These are phyloP conservation scores for Oncorhynchus gorbuscha DNA, from an alignment of 2,113 vertebrate species.

Conservation along the genomic window DNA sequence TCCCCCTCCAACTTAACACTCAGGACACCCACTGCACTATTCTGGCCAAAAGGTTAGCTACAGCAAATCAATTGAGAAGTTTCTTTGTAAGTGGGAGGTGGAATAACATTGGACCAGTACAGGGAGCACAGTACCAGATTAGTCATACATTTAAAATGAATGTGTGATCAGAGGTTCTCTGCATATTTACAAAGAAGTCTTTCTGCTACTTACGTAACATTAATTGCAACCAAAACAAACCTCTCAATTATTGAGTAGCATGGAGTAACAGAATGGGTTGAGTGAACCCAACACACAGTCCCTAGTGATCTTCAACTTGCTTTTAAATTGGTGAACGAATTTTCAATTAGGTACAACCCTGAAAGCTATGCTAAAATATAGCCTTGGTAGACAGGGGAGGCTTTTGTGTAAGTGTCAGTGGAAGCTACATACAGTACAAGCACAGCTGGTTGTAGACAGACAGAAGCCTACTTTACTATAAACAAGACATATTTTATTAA, in stretches of 20 bases:
- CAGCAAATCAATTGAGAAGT: constrained; percentile 58
- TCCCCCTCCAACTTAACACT: constrained; percentile 38
- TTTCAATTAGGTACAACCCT: no score
- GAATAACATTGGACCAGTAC: background rate
- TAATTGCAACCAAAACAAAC: no score
- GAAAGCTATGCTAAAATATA: no score
- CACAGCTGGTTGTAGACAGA: background rate
- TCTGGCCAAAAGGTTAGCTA: constrained; percentile 62
- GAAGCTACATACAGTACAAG: background rate
- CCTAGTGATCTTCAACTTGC: no score
- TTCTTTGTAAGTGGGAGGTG: constrained; percentile 4
- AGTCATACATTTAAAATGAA: background rate
- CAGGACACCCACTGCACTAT: constrained; percentile 52
- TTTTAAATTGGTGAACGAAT: no score
- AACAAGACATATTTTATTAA: constrained; percentile 38
- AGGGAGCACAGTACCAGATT: background rate
- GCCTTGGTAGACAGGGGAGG: no score
- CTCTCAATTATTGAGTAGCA: no score
- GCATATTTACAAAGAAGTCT: background rate
- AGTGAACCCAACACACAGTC: no score
- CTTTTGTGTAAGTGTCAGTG: background rate
- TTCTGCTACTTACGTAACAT: background rate
- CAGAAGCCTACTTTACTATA: constrained; percentile 6
- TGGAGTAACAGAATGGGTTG: no score
- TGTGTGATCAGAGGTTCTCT: background rate